Percentiles rank a stretch among this genome's conserved stretches.
These are phyloP conservation scores for Hydrotaea diabolus DNA, from an alignment of 2,888 invertebrate genomes.

Conservation along the genomic window DNA sequence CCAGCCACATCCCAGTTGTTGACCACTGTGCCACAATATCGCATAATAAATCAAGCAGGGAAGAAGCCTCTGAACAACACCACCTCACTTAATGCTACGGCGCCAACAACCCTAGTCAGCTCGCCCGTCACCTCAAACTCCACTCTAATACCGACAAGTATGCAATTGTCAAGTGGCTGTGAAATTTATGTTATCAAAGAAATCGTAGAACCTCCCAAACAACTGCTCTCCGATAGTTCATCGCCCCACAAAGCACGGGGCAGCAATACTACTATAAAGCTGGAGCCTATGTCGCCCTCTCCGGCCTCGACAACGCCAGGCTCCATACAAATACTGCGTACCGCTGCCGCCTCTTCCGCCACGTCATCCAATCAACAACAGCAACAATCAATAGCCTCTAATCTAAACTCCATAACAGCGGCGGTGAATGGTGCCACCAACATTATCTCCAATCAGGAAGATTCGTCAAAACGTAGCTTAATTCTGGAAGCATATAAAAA, in stretches of 20 bases:
- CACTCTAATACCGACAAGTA: conserved; percentile 70
- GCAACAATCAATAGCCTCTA: conserved; percentile 40
- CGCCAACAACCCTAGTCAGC: conserved; percentile 11
- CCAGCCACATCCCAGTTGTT: conserved; percentile 48
- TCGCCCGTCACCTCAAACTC: background rate
- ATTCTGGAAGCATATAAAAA: conserved; percentile 77
- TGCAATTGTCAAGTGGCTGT: conserved; percentile 77
- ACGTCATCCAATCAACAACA: conserved; percentile 32
- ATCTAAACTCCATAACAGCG: background rate
- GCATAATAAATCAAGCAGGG: conserved; percentile 64
- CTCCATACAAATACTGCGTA: conserved; percentile 46
- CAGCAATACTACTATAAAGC: conserved; percentile 54
- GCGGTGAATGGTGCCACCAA: background rate
- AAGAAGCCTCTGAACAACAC: conserved; percentile 48
- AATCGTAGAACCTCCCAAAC: conserved; percentile 60
- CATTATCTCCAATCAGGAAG: conserved; percentile 32
- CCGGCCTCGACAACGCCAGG: conserved; percentile 19
- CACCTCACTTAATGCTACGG: conserved; percentile 7
- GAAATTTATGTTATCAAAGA: conserved; percentile 77
- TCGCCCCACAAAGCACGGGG: conserved; percentile 26
- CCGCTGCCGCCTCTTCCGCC: conserved; percentile 1
- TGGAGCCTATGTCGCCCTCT: conserved; percentile 50
- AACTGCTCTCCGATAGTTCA: conserved; percentile 43
- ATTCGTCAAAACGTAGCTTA: conserved; percentile 68
- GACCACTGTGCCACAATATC: conserved; percentile 64